Percentiles rank a stretch among this genome's conserved stretches.
Evolutionary conservation across 2,113 vertebrate species (phyloP).

Genomic region (Azemiops feae): DNA sequence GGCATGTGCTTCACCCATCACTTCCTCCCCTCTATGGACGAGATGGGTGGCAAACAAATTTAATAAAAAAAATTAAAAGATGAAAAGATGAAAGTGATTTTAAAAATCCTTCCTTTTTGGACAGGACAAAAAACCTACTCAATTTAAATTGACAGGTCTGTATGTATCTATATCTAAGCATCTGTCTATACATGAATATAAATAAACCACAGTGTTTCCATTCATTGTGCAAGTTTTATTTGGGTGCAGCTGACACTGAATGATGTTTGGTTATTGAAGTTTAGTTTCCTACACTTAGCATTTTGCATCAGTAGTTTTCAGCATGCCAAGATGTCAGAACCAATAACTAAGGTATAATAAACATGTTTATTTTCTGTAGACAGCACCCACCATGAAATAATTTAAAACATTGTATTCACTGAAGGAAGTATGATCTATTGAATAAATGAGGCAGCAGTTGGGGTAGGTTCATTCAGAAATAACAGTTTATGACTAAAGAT

Average conservation of each 20-base stretch:
- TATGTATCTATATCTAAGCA: not conserved
- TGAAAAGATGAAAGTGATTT: not conserved
- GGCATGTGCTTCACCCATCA: not conserved
- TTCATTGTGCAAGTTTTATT: conserved; percentile 1
- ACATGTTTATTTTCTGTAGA: not conserved
- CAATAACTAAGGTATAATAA: not conserved
- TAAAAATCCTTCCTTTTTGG: not conserved
- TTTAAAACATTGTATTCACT: not conserved
- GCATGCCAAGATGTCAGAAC: not conserved
- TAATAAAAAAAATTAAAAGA: not conserved
- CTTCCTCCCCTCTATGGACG: not conserved
- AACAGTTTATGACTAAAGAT: not conserved
- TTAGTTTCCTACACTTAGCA: not conserved
- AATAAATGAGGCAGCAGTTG: not conserved
- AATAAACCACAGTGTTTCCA: not conserved
- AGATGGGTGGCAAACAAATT: not conserved
- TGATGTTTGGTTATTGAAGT: not conserved
- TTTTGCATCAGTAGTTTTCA: not conserved
- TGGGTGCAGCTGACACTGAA: not conserved
- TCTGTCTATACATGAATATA: not conserved
- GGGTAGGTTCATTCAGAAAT: not conserved
- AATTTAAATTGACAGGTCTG: not conserved
- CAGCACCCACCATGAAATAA: not conserved
- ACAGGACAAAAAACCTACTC: not conserved
- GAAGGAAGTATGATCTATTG: not conserved